These are phyloP conservation scores for Eurytoma californica DNA, from an alignment of 2,888 invertebrate genomes.

Conservation along the genomic window DNA sequence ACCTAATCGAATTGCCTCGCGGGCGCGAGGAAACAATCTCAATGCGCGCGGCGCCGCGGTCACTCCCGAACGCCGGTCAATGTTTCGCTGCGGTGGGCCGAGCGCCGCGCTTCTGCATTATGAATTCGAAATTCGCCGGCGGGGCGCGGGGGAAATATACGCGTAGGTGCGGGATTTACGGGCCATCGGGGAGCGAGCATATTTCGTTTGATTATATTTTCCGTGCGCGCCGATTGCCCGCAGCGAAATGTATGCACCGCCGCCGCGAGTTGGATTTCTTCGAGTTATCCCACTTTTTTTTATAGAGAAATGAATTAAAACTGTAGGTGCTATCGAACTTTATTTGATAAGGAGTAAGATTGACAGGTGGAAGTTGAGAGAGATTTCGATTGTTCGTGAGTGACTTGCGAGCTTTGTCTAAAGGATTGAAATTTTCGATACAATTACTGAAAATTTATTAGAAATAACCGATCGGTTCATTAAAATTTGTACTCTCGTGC, in stretches of 20 bases:
- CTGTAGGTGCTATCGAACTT: too few species aligned
- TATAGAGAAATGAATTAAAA: too few species aligned
- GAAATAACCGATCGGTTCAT: too few species aligned
- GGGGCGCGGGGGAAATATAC: background rate
- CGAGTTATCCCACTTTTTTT: background rate
- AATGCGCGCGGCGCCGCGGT: background rate
- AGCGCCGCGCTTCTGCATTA: constrained; percentile 32
- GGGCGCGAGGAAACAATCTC: constrained; percentile 33
- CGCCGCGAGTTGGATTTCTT: constrained; percentile 14
- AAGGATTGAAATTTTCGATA: too few species aligned
- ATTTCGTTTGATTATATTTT: constrained; percentile 44
- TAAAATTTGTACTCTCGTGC: too few species aligned
- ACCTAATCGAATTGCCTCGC: constrained; percentile 8
- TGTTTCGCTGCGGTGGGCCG: constrained; percentile 25
- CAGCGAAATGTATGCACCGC: background rate
- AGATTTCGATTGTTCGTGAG: too few species aligned
- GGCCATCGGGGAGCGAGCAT: constrained; percentile 3
- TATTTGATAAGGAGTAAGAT: too few species aligned
- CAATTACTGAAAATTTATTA: too few species aligned
- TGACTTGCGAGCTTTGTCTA: too few species aligned
- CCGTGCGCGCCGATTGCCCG: background rate
- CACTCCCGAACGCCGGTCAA: constrained; percentile 21
- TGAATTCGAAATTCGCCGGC: constrained; percentile 36
- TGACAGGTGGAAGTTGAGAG: too few species aligned
- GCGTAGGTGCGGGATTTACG: constrained; percentile 22